Evolutionary conservation across 2,888 invertebrate species (phyloP), one percentile per base, ranked within the genome.

Genomic region (Liopterus haemorrhoidalis): DNA sequence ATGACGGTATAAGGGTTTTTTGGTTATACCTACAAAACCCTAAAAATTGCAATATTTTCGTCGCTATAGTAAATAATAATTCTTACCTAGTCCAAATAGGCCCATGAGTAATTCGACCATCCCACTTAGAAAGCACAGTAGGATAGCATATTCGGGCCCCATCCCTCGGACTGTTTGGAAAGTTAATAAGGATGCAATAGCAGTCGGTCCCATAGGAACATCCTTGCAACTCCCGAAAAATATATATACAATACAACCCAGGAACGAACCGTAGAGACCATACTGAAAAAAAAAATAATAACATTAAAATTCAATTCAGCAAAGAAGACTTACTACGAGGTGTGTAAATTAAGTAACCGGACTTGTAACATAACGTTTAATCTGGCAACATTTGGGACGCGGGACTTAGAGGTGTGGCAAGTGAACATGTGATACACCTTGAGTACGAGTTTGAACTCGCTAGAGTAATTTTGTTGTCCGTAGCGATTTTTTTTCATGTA

Each of bases 181-280:
- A 1, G 91, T 91, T 54, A 94, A 75, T 44, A 94, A 71, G 3
- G 93, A 88, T 52, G 89, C 82, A 58, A 94, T 91, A 49, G 94
- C 93, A 2, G 92, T 92, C 11, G 94, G 94, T 8, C 94, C 93
- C 56, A 92, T 79, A 1, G 93, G 92, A 48, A 92, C 85, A 65
- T 93, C 92, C 65, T 91, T 90, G 63, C 91, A 89, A 51, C 90
- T 91, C 33, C 94, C 94, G 56, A 95, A 76, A 54, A 94, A 70
- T 57, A 89, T 85, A 72, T 95, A 95, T 49, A 93, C 74, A 68
- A 94, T 85, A 65, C 87, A 85, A 31, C 93, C 91, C 59, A 93
- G 70, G 70, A 94, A 94, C n/a, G 93, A 89, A 40, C 91, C 87
- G 69, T 94, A 94, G 38, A 95, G 73, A 28, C 94, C 95, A 68